phyloP scores from a whole-genome alignment of 2,113 vertebrate species.

The Heterotilapia buettikoferi region DNA sequence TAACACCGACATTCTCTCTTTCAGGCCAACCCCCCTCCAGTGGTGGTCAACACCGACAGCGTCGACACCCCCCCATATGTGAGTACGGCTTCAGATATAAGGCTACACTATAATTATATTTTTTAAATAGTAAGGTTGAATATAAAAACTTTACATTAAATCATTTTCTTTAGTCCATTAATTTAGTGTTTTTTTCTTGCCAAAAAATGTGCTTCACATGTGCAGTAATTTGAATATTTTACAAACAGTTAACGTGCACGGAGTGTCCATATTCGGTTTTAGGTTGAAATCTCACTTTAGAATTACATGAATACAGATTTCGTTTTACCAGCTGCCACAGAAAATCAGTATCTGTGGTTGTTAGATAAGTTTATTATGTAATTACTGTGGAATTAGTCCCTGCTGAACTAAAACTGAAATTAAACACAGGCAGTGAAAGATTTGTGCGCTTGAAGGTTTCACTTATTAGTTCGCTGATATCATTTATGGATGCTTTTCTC shows the following conservation, averaged over 20 bases:
- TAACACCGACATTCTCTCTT: constrained; percentile 40
- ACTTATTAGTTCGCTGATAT: background rate
- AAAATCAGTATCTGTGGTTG: constrained; percentile 24
- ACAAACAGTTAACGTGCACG: background rate
- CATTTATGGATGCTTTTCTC: background rate
- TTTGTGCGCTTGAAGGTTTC: background rate
- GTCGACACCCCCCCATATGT: constrained; percentile 88
- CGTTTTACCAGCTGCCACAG: constrained; percentile 35
- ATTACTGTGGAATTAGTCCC: constrained; percentile 46
- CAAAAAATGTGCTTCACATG: background rate
- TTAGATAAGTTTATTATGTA: constrained; percentile 54
- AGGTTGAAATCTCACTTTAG: background rate
- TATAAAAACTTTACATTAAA: background rate
- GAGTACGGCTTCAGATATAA: constrained; percentile 61
- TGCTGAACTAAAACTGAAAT: background rate
- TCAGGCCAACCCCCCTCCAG: constrained; percentile 95
- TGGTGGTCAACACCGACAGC: constrained; percentile 92
- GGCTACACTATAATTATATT: background rate
- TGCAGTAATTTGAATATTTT: background rate
- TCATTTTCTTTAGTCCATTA: background rate
- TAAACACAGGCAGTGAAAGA: background rate
- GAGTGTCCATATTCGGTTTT: background rate
- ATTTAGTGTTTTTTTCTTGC: background rate
- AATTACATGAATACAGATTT: constrained; percentile 46
- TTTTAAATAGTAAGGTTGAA: background rate